Evolutionary conservation across 2,888 invertebrate species (phyloP).

Genomic region (Atrina japonica): DNA sequence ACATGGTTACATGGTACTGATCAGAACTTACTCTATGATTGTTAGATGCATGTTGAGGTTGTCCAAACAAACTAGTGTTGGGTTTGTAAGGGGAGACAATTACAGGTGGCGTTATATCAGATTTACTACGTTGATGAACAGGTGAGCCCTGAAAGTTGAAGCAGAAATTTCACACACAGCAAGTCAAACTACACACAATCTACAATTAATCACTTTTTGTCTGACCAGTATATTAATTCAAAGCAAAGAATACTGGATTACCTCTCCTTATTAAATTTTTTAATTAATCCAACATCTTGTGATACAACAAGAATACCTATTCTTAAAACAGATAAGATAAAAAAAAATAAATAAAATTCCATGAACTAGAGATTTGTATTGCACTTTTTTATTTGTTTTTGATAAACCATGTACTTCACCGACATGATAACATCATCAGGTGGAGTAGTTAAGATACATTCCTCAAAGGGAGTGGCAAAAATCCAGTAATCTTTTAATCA

Average conservation of each 20-base stretch:
- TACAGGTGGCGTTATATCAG: constrained; percentile 45
- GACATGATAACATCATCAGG: too few species aligned
- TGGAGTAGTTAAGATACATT: too few species aligned
- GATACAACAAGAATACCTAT: neutral
- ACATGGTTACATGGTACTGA: too few species aligned
- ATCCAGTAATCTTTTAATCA: too few species aligned
- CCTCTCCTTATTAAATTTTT: neutral
- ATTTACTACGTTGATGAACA: constrained; percentile 55
- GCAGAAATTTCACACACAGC: constrained; percentile 17
- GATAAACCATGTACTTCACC: too few species aligned
- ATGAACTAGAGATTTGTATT: too few species aligned
- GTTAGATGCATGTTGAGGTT: constrained; percentile 21
- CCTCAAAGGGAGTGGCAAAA: too few species aligned
- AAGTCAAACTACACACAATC: constrained; percentile 9
- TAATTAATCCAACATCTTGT: neutral
- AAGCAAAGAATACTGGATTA: neutral
- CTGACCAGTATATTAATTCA: neutral
- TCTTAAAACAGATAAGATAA: neutral
- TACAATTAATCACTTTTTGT: neutral
- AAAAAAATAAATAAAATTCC: too few species aligned
- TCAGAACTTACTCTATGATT: constrained; percentile 47
- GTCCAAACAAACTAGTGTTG: constrained; percentile 35
- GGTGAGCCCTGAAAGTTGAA: constrained; percentile 32
- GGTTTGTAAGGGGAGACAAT: constrained; percentile 42
- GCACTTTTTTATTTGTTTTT: too few species aligned